Base-by-base conservation (phyloP, 2,888 invertebrate species). In the Drosophila merina region DNA sequence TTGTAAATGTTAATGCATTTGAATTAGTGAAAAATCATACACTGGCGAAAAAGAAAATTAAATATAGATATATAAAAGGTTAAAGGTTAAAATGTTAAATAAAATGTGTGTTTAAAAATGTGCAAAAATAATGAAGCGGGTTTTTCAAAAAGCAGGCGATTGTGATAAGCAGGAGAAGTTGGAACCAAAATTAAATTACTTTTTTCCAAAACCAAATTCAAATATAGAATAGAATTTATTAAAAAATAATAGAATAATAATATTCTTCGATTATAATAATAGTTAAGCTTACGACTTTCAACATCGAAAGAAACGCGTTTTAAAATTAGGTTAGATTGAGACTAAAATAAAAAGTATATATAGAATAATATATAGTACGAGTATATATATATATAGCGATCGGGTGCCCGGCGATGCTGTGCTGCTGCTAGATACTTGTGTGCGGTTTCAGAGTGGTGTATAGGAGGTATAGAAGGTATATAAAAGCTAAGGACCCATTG, bases 1-100 rank as follows among this genome's bases (percentile, higher is more conserved):
- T 86, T 81, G 82, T 86, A 75, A 85, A 82, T 80, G 69, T 85
- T 74, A 79, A 83, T 78, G 75, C 60, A 74, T 84, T 80, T 62
- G 64, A 60, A 67, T 75, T 75, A 72, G 72, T 72, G 36, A 74
- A 52, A 75, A 75, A 59, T 64, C 57, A 71, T 49, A 66, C 45
- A 66, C 49, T 51, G 56, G 52, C 60, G 38, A 12, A 59, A 69
- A 8, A 55, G 71, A 63, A 42, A 20, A 6, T 60, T 47, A 26
- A 54, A n/a, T 12, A 10, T 57, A 20, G 5, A 14, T 14, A 36
- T 36, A 57, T 38, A 2, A 3, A 20, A 20, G 20, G 1, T 20
- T 20, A 20, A 20, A 20, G 42, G 42, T 42, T 42, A 8, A 42
- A 8, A 8, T 12, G 42, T 42, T 48, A 51, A 8, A 54, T 49